Conservation (phyloP, 2,797 vertebrate species). For the Salmo trutta region DNA sequence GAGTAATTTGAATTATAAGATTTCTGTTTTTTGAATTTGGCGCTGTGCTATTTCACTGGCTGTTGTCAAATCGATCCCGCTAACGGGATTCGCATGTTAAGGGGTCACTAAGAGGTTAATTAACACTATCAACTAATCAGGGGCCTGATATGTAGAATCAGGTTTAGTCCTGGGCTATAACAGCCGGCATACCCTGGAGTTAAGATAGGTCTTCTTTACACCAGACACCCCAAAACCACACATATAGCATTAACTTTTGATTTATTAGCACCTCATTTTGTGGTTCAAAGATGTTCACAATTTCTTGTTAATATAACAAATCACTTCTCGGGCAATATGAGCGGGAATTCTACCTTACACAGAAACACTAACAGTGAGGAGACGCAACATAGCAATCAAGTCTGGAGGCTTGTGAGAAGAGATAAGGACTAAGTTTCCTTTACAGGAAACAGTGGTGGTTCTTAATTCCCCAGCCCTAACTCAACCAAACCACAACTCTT, state of each 20-base stretch:
- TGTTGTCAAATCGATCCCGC: no score
- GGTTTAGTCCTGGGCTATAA: no score
- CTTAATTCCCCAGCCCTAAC: not conserved
- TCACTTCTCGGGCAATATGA: conserved; percentile 7
- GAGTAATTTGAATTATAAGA: no score
- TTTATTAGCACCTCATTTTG: conserved; percentile 13
- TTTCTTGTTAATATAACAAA: conserved; percentile 12
- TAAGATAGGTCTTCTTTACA: not conserved
- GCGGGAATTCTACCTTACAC: not conserved
- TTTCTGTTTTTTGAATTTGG: no score
- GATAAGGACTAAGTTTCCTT: not conserved
- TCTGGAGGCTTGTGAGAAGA: not conserved
- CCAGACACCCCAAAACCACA: not conserved
- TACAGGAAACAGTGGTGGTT: not conserved
- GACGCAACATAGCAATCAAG: not conserved
- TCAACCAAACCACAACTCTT: not conserved
- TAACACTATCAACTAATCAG: no score
- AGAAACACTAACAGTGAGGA: not conserved
- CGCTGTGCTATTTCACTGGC: no score
- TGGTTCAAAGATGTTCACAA: conserved; percentile 9
- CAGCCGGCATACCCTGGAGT: not conserved
- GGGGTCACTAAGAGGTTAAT: no score
- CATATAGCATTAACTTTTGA: not conserved
- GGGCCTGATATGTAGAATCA: no score
- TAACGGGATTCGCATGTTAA: no score